Evolutionary conservation across 2,888 invertebrate species (phyloP), one percentile per base, ranked within the genome.

Genomic region (Drosophila dives): DNA sequence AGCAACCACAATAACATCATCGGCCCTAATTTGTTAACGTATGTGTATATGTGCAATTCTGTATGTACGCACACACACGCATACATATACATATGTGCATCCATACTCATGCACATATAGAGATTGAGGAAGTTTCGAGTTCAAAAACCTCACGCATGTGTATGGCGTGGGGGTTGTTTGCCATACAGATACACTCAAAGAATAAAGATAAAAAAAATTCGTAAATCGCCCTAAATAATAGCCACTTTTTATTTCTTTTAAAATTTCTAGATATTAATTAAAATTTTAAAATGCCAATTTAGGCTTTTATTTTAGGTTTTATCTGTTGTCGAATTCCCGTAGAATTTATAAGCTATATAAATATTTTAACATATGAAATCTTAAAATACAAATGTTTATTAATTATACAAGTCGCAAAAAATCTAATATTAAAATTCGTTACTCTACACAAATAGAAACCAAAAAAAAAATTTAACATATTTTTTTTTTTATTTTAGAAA

Each of bases 61-160:
- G 5, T 50, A 32, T 26, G 15, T 20, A 17, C 17, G 8, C 29
- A 29, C 29, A 29, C 29, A 29, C 29, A 1, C 34, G 12, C 2
- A 20, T 20, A 26, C 36, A 54, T 38, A 20, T 20, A 26, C 36
- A 54, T 38, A 26, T 34, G 10, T 26, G 17, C 26, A 49, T 17
- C 5, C 23, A 23, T 17, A 36, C 17, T 23, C 45, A 15, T 23
- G 4, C 10, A 26, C n/a, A 55, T 55, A 4, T 26, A 54, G 12
- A 55, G 38, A 29, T n/a, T 17, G 42, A 70, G 34, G 53, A 48
- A 66, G 61, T 49, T 48, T 34, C 45, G n/a, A 81, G 79, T 79
- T 79, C 78, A 81, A 70, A 58, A 66, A 81, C 67, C 80, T 54
- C 82, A 80, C 78, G 77, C 78, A 78, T 38, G 29, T 55, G 23